phyloP scores from a whole-genome alignment of 2,113 vertebrate species.

The Porphyrio hochstetteri region DNA sequence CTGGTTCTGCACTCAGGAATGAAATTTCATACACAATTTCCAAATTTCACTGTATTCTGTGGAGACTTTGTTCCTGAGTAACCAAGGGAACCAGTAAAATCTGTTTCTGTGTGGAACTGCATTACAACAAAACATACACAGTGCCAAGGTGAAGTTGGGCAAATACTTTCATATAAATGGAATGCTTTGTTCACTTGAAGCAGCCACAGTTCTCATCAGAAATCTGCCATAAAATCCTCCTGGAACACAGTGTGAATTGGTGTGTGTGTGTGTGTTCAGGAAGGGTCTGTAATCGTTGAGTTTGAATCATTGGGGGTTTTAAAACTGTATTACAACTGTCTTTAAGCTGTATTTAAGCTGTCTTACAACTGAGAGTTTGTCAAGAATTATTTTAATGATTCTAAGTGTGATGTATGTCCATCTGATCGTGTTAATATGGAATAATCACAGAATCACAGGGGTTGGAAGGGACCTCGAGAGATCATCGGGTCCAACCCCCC shows the following conservation, averaged over 20 bases:
- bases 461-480: no score
- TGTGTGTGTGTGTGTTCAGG: not conserved
- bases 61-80: constrained; percentile 2
- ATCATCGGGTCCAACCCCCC: no score
- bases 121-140: not conserved
- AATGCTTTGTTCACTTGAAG: not conserved
- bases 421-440: no score
- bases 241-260: not conserved
- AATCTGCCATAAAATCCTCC: not conserved
- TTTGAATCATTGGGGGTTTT: not conserved
- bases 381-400: not conserved
- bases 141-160: not conserved
- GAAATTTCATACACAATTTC: not conserved
- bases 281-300: not conserved
- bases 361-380: not conserved
- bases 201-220: not conserved
- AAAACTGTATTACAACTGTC: not conserved
- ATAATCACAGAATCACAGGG: no score
- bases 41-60: not conserved
- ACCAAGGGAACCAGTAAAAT: not conserved
- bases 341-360: not conserved
- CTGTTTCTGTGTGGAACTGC: not conserved
- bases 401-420: no score
- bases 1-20: not conserved
- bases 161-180: not conserved